Base-by-base conservation (phyloP, 2,797 vertebrate genomes). In the Microchirus variegatus region DNA sequence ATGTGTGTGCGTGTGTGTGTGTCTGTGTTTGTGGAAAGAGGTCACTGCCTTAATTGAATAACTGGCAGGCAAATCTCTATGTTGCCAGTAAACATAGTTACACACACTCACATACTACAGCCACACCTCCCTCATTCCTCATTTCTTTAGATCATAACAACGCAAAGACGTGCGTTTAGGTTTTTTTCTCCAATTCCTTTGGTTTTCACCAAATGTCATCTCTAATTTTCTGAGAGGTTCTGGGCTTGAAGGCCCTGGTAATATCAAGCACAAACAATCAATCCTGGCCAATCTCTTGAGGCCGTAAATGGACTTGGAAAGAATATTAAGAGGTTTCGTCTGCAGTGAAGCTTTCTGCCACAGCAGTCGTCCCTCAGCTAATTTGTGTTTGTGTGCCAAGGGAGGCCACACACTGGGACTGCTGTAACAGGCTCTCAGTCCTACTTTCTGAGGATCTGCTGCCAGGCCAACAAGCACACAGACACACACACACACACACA, bases 191-290 rank as follows among this genome's bases (percentile, higher is more conserved):
- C n/a, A 88, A 79, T 91, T 90, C 85, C 67, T 83, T 42, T 57
- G 84, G 81, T 80, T 82, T 19, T 88, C 70, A 75, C 77, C 63
- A 73, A 86, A 90, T 80, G 90, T 78, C 89, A 83, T 73, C 81
- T 89, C 81, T 88, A 84, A 90, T 93, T 90, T 91, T 84, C 62
- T 43, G 81, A 19, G 70, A 82, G 80, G 77, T 83, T 83, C 81
- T 67, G 80, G 84, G 85, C 81, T 90, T 85, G 83, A 88, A 91
- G 88, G 85, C 85, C 76, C 47, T 64, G 70, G 80, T 92, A 91
- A 92, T 92, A 91, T 92, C 89, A 91, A 90, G 87, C 82, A 89
- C 90, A 93, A 92, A 93, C 92, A 92, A 92, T 92, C 90, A 93
- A 93, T 94, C 82, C 87, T 11, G 55, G 81, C 87, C 90, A 84